Conservation (phyloP, 2,888 invertebrate species). For the Lydus trimaculatus region DNA sequence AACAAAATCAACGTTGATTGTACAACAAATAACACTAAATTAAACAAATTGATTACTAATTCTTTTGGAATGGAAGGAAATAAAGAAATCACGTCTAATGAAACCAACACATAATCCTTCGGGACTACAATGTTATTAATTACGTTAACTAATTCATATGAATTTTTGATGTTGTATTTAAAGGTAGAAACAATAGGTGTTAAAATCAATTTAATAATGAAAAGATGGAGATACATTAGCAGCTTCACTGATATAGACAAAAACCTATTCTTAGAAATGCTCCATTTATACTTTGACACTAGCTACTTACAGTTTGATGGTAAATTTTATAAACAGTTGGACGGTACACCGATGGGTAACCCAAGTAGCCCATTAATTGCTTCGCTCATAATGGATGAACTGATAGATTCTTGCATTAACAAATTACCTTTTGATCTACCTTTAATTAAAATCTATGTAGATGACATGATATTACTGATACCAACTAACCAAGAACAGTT, state of each 20-base stretch:
- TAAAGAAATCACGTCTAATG: too few relatives aligned
- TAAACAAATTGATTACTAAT: too few relatives aligned
- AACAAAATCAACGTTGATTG: too few relatives aligned
- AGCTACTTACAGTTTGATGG: slow-evolving; percentile 11
- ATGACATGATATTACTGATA: background rate
- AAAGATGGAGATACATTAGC: background rate
- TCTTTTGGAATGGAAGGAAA: too few relatives aligned
- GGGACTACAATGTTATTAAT: too few relatives aligned
- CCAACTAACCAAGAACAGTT: background rate
- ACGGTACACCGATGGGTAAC: slow-evolving; percentile 13
- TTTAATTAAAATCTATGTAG: background rate
- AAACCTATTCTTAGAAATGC: background rate
- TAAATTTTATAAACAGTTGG: slow-evolving; percentile 9
- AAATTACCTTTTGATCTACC: background rate
- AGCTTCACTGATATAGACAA: background rate
- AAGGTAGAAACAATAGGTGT: too few relatives aligned
- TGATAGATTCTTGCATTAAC: background rate
- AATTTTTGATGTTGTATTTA: too few relatives aligned
- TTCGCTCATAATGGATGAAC: background rate
- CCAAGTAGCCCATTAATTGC: background rate
- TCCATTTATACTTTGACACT: background rate
- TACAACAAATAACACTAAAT: too few relatives aligned
- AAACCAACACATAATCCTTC: too few relatives aligned
- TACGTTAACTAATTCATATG: too few relatives aligned
- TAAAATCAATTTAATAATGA: background rate